These are phyloP conservation scores for Asteroscopus sphinx DNA, from an alignment of 2,888 invertebrate species.

Conservation along the genomic window DNA sequence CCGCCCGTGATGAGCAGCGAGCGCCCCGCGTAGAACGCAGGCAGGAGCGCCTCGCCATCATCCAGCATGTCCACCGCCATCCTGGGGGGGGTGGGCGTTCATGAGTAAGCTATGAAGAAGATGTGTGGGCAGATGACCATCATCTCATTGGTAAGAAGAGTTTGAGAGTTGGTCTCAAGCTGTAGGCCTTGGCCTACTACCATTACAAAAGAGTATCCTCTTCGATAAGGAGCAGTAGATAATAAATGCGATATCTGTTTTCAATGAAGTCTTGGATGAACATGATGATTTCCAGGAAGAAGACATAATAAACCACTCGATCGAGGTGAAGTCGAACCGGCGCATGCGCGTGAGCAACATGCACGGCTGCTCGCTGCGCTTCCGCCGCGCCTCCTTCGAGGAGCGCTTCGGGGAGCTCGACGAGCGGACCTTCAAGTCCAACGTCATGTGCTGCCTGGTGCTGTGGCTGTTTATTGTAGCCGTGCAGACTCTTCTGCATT, in stretches of 20 bases:
- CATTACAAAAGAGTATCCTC: too few relatives aligned
- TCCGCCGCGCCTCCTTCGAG: conserved; percentile 95
- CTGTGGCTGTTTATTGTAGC: conserved; percentile 96
- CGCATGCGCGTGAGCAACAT: conserved; percentile 96
- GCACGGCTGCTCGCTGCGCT: conserved; percentile 95
- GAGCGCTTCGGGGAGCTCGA: conserved; percentile 95
- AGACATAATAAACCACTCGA: conserved; percentile 95
- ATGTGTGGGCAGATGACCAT: too few relatives aligned
- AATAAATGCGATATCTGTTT: too few relatives aligned
- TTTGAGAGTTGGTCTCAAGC: too few relatives aligned
- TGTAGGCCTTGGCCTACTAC: too few relatives aligned
- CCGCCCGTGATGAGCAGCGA: conserved; percentile 42
- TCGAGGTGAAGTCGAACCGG: conserved; percentile 97
- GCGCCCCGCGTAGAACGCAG: conserved; percentile 45
- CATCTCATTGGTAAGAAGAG: too few relatives aligned
- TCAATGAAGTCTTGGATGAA: too few relatives aligned
- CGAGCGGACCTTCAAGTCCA: conserved; percentile 98
- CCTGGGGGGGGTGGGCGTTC: too few relatives aligned
- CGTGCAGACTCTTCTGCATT: conserved; percentile 93
- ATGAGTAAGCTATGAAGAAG: too few relatives aligned
- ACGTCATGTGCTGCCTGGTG: conserved; percentile 97
- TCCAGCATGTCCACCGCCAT: conserved; percentile 10
- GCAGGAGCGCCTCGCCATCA: conserved; percentile 28
- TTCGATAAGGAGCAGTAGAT: too few relatives aligned
- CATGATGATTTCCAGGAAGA: conserved; percentile 89